These are phyloP conservation scores for Periophthalmus magnuspinnatus DNA, from an alignment of 2,797 vertebrate genomes.

Conservation along the genomic window DNA sequence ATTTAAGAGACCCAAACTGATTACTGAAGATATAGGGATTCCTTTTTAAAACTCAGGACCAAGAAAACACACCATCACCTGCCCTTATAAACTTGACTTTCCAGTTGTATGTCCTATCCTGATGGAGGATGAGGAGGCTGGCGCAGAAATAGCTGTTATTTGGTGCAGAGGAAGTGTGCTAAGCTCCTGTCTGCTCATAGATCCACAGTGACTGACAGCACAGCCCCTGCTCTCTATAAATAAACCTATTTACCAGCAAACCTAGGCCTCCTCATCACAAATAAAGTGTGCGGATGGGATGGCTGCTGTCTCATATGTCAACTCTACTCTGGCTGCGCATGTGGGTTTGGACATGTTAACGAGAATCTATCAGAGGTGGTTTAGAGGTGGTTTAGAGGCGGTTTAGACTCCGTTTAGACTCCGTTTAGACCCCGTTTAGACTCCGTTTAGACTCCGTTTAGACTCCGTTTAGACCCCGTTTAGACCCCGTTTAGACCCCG, in stretches of 20 bases:
- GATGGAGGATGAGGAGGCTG: slow-evolving; percentile 22
- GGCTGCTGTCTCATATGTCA: slow-evolving; percentile 45
- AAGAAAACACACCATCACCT: not conserved
- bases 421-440: too few species aligned
- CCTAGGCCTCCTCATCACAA: slow-evolving; percentile 33
- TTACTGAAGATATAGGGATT: too few species aligned
- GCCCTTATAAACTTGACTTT: not conserved
- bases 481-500: too few species aligned
- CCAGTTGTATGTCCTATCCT: not conserved
- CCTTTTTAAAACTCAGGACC: too few species aligned
- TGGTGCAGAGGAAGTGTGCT: slow-evolving; percentile 22
- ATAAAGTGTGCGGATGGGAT: slow-evolving; percentile 43
- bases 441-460: too few species aligned
- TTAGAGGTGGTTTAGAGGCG: too few species aligned
- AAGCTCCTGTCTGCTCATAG: slow-evolving; percentile 33
- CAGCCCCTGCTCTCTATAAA: slow-evolving; percentile 61
- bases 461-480: too few species aligned
- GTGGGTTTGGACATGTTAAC: not conserved
- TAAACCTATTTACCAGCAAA: slow-evolving; percentile 62
- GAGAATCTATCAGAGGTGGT: too few species aligned
- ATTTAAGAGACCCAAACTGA: too few species aligned
- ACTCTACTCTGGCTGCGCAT: slow-evolving; percentile 15
- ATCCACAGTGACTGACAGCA: slow-evolving; percentile 52
- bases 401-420: too few species aligned
- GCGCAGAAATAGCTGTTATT: slow-evolving; percentile 31